Evolutionary conservation across 2,888 invertebrate species (phyloP).

Genomic region (Lochmaea crataegi): DNA sequence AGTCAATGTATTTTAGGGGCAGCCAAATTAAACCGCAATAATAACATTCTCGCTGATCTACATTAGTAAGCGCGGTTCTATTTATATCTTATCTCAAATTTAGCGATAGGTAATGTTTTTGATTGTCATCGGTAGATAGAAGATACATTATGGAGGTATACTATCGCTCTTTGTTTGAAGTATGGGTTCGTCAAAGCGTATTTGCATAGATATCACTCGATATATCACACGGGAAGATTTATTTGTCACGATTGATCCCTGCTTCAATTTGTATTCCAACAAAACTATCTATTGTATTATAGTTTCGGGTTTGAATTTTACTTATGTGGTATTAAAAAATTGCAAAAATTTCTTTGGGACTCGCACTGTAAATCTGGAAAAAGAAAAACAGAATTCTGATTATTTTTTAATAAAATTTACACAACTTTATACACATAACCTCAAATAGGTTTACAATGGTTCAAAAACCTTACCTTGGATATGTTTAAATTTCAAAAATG

Average conservation of each 20-base stretch:
- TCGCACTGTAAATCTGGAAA: no score
- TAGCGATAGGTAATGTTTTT: conserved; percentile 6
- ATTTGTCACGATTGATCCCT: neutral
- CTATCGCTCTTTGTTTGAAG: conserved; percentile 1
- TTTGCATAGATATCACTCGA: conserved; percentile 3
- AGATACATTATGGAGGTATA: conserved; percentile 1
- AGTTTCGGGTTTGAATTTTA: no score
- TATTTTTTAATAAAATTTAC: no score
- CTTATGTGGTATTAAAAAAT: no score
- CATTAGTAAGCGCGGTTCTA: neutral
- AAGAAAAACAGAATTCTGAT: no score
- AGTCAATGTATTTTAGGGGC: neutral
- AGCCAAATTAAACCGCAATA: conserved; percentile 5
- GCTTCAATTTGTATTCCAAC: neutral
- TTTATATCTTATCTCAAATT: conserved; percentile 24
- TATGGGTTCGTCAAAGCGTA: neutral
- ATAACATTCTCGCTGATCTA: neutral
- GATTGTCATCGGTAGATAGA: conserved; percentile 12
- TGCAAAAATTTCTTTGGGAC: no score
- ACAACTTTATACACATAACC: no score
- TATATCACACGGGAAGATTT: neutral
- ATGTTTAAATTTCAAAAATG: no score
- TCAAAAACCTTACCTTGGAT: no score
- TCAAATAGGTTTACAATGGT: no score
- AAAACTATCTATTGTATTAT: no score